A percentile compares a stretch with the other conserved stretches of the same genome.
Conservation (phyloP, 2,797 vertebrate species). For the Diceros bicornis region DNA sequence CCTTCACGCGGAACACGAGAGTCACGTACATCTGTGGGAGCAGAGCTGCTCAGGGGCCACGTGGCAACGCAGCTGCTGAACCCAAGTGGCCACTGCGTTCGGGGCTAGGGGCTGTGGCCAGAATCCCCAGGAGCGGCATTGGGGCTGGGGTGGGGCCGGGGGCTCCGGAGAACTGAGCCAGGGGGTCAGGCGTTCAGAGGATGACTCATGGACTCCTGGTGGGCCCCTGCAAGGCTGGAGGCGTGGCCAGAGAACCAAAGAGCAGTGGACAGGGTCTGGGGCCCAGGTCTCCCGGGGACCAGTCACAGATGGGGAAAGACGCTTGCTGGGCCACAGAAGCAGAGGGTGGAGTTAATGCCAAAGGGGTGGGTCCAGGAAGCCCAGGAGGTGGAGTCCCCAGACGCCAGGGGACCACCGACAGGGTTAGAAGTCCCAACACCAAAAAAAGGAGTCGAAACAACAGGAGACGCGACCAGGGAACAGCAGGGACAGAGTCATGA, state of each 20-base stretch:
- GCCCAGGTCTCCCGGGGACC: not conserved
- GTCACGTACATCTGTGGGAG: slow-evolving; percentile 95
- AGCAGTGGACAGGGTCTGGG: not conserved
- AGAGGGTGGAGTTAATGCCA: not conserved
- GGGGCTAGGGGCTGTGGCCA: not conserved
- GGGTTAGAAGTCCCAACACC: not conserved
- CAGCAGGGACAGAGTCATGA: not conserved
- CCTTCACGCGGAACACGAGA: slow-evolving; percentile 94
- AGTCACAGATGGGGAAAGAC: not conserved
- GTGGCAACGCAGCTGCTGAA: not conserved
- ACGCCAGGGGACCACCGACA: not conserved
- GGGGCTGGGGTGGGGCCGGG: not conserved
- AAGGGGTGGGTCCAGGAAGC: not conserved
- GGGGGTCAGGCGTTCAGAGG: not conserved
- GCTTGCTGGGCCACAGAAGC: not conserved
- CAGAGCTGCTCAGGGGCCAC: not conserved
- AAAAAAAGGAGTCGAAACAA: slow-evolving; percentile 16
- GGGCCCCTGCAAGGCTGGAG: not conserved
- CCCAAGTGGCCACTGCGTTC: not conserved
- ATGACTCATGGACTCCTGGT: not conserved
- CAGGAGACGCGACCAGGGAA: not conserved
- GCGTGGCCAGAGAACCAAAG: not conserved
- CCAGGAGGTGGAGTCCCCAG: not conserved
- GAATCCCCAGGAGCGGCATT: not conserved
- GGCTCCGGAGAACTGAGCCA: not conserved